Base-by-base conservation (phyloP, 1,140 invertebrate genomes). In the Helicorthomorpha holstii region DNA sequence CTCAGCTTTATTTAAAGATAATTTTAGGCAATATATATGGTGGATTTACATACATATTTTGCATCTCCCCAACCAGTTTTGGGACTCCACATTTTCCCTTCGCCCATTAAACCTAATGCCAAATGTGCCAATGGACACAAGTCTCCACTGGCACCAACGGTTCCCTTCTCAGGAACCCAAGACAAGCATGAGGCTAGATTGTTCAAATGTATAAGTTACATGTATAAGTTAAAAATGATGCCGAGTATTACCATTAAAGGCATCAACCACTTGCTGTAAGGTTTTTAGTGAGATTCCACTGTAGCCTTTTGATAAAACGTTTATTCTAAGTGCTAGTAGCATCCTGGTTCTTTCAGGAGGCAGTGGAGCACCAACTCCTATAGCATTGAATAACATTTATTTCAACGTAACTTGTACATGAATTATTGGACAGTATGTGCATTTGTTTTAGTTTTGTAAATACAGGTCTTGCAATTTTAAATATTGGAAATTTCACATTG, bases 51-150 rank as follows among this genome's bases (percentile, higher is more conserved):
- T 64, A 78, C 77, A 57, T 76, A 73, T 69, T 72, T 73, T 7
- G 81, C 80, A 54, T 79, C 71, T 19, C 70, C 76, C 81, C 81
- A 83, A 14, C 82, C 82, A 45, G 79, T 82, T 54, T 72, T 63
- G 46, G 77, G 72, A 59, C 76, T 80, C 82, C 81, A 84, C 81
- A 83, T 83, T 61, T 76, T 75, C 1, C 81, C 82, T 67, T 85
- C 82, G n/a, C 81, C 81, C 60, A 83, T 71, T 55, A 83, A 65
- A 1, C 79, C 79, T 0, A 81, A 63, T 1, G 81, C 79, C 42
- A 84, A 63, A 66, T 84, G 81, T 16, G 81, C 69, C 46, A 85
- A 59, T 1, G 82, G 81, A 3, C 79, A 80, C 48, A 84, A 66
- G 64, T 84, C 81, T 0, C 81, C 81, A 58, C 76, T 79, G 2